A percentile compares a stretch with the other conserved stretches of the same genome.
Conservation (phyloP, 2,797 vertebrate genomes). For the Podargus strigoides region DNA sequence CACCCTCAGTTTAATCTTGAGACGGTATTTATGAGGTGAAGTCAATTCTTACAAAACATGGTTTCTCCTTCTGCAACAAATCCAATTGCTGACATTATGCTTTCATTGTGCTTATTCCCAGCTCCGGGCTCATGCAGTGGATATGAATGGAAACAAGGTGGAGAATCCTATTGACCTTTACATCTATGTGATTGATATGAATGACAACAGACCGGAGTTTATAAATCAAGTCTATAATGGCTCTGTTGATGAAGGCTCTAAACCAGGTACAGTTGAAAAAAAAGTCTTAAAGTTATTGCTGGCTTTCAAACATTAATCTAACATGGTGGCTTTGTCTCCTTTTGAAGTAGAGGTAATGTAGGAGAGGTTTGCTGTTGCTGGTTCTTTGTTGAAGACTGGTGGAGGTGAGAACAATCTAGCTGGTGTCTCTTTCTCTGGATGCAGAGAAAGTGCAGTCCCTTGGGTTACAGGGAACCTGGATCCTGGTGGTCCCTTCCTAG, state of each 20-base stretch:
- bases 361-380: not conserved
- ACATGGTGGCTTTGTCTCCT: not conserved
- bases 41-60: not conserved
- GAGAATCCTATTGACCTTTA: slow-evolving; percentile 96
- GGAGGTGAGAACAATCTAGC: not conserved
- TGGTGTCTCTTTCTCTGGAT: not conserved
- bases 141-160: slow-evolving; percentile 96
- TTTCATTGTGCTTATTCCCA: slow-evolving; percentile 66
- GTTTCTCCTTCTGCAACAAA: not conserved
- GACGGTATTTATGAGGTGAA: not conserved
- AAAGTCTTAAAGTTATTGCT: not conserved
- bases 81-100: slow-evolving; percentile 6
- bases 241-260: slow-evolving; percentile 91
- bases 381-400: not conserved
- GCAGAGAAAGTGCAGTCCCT: not conserved
- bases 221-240: slow-evolving; percentile 92
- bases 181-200: slow-evolving; percentile 97
- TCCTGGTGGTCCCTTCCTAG: not conserved
- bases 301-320: not conserved
- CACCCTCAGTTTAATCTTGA: not conserved
- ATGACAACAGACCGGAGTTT: slow-evolving; percentile 93
- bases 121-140: slow-evolving; percentile 91
- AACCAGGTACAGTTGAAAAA: slow-evolving; percentile 81
- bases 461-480: not conserved
- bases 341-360: not conserved